Percentiles rank a stretch among this genome's conserved stretches.
These are phyloP conservation scores for Pammene fasciana DNA, from an alignment of 2,888 invertebrate species.

Conservation along the genomic window DNA sequence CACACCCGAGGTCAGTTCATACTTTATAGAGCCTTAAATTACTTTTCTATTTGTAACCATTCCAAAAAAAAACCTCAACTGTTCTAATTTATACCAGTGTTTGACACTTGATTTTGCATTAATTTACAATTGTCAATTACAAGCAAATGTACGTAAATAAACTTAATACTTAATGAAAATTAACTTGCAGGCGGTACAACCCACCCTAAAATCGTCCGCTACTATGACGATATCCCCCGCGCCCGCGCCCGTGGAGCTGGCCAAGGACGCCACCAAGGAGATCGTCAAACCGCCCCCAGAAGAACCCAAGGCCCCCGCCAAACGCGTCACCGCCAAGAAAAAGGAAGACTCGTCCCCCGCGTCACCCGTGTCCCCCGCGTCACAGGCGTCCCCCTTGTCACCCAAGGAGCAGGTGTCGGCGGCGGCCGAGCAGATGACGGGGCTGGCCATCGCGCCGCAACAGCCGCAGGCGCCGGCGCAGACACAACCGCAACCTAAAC, in stretches of 20 bases:
- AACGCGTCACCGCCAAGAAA: slow-evolving; percentile 59
- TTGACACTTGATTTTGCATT: too few species aligned
- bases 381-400: background rate
- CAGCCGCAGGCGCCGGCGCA: slow-evolving; percentile 66
- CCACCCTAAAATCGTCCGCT: slow-evolving; percentile 71
- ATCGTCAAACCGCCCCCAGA: slow-evolving; percentile 54
- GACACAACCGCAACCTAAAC: slow-evolving; percentile 84
- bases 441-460: slow-evolving; percentile 62
- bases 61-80: too few species aligned
- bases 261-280: slow-evolving; percentile 62
- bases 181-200: slow-evolving; percentile 55
- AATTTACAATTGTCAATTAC: too few species aligned
- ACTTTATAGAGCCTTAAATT: too few species aligned
- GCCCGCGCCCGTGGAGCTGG: slow-evolving; percentile 55
- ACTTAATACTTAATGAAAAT: background rate
- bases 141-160: too few species aligned
- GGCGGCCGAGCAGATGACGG: slow-evolving; percentile 73
- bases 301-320: slow-evolving; percentile 54
- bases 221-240: slow-evolving; percentile 71
- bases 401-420: slow-evolving; percentile 65
- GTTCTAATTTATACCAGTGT: too few species aligned
- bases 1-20: slow-evolving; percentile 45
- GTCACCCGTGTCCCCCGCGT: slow-evolving; percentile 38
- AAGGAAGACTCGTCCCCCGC: slow-evolving; percentile 48
- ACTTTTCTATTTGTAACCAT: too few species aligned